Base-by-base conservation (phyloP, 1,140 invertebrate species). In the Pantala flavescens region DNA sequence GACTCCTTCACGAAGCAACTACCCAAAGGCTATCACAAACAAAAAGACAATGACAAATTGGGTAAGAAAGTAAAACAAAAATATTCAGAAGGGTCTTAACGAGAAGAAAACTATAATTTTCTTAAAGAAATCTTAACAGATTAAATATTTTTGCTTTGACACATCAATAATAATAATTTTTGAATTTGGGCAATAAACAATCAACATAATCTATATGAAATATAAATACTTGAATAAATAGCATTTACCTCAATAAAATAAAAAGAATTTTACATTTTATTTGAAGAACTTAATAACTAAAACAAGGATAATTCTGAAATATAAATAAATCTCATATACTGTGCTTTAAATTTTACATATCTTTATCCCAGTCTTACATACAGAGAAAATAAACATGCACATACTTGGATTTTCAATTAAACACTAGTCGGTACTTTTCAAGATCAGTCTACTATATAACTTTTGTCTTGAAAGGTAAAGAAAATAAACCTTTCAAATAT, bases 151-250 rank as follows among this genome's bases (percentile, higher is more conserved):
- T 7, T 19, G 14, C 12, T 63, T 14, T 3, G 12, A 63, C 49
- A 63, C 49, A 63, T 12, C 49, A 7, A 63, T 21, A 3, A 7
- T 21, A 63, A 63, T 5, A 63, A 3, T 63, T 63, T 16, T 63
- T 63, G 16, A 63, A 63, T 21, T 63, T 63, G 14, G 12, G 49
- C 14, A 63, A 63, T 63, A 63, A 36, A 63, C 49, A 63, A 63
- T 63, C 12, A 7, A 63, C 12, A 19, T 21, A 36, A 63, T 63
- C 12, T 63, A 7, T 63, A 19, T 7, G 14, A 63, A 3, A 63
- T 63, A 63, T 63, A 63, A 63, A 63, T 63, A 63, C 14, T 63
- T 63, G n/a, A 63, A 63, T 63, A 63, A 63, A 63, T 63, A 63
- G n/a, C 12, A 19, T 14, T 63, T 19, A 63, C 12, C 49, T 19